Conservation (phyloP, 1,140 invertebrate species). For the Drosophila rhopaloa region DNA sequence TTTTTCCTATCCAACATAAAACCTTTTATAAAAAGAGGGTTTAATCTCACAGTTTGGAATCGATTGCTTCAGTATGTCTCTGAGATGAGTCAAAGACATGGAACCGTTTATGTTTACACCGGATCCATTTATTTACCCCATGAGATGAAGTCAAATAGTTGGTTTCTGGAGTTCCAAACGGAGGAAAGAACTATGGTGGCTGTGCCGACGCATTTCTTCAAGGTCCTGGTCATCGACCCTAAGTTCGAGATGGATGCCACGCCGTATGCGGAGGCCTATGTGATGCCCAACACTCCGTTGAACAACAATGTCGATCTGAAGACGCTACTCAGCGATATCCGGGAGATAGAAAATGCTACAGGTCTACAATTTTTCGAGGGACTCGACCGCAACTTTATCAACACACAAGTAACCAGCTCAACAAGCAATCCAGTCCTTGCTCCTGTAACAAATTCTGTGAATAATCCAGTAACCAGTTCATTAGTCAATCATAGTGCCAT, state of each 20-base stretch:
- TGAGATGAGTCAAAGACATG: conserved; percentile 89
- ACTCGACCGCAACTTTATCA: conserved; percentile 63
- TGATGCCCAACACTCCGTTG: conserved; percentile 95
- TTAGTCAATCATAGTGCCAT: background rate
- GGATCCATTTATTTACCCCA: conserved; percentile 98
- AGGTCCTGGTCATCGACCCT: conserved; percentile 93
- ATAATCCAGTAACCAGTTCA: background rate
- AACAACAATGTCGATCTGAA: conserved; percentile 90
- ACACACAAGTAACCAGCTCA: conserved; percentile 28
- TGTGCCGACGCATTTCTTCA: conserved; percentile 99
- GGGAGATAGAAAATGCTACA: conserved; percentile 95
- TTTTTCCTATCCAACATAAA: conserved; percentile 98
- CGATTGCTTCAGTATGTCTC: conserved; percentile 94
- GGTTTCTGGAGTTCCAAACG: conserved; percentile 97
- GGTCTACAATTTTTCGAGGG: conserved; percentile 96
- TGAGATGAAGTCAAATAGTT: conserved; percentile 90
- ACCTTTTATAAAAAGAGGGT: conserved; percentile 97
- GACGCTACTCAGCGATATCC: conserved; percentile 93
- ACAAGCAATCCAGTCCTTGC: background rate
- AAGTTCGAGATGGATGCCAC: conserved; percentile 85
- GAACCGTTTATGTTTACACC: conserved; percentile 97
- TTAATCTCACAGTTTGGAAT: conserved; percentile 97
- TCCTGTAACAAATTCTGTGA: background rate
- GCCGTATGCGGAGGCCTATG: conserved; percentile 95
- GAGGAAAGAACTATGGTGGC: conserved; percentile 96